Conservation (phyloP, 2,888 invertebrate species). For the Chrysotoxum bicinctum region DNA sequence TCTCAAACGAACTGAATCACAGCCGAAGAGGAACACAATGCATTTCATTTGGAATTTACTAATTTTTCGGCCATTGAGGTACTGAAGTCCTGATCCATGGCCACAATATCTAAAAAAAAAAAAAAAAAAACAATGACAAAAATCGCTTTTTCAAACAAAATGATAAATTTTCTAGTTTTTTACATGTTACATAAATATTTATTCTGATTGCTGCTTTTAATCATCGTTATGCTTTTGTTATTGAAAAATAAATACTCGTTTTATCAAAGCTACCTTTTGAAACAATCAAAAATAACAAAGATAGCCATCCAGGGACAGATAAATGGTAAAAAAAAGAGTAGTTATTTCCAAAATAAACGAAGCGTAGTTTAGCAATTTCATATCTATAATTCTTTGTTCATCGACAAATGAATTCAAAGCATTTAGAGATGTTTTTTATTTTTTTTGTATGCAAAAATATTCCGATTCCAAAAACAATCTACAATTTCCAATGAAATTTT, state of each 20-base stretch:
- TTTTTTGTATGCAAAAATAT: not conserved
- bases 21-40: constrained; percentile 87
- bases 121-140: not conserved
- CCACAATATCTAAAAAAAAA: constrained; percentile 84
- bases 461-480: not conserved
- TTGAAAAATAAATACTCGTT: not conserved
- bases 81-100: constrained; percentile 86
- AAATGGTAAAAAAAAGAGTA: not conserved
- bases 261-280: not conserved
- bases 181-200: not conserved
- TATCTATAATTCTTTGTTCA: not conserved
- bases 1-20: constrained; percentile 82
- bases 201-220: not conserved
- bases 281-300: not conserved
- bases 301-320: not conserved
- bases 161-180: not conserved
- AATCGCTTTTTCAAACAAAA: not conserved
- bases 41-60: constrained; percentile 83
- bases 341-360: constrained; percentile 5
- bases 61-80: constrained; percentile 83
- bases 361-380: constrained; percentile 13
- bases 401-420: constrained; percentile 9
- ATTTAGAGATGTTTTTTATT: not conserved
- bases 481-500: not conserved
- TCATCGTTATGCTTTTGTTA: not conserved